Percentiles rank a stretch among this genome's conserved stretches.
These are phyloP conservation scores for Podarcis lilfordi DNA, from an alignment of 2,797 vertebrate species.

Conservation along the genomic window DNA sequence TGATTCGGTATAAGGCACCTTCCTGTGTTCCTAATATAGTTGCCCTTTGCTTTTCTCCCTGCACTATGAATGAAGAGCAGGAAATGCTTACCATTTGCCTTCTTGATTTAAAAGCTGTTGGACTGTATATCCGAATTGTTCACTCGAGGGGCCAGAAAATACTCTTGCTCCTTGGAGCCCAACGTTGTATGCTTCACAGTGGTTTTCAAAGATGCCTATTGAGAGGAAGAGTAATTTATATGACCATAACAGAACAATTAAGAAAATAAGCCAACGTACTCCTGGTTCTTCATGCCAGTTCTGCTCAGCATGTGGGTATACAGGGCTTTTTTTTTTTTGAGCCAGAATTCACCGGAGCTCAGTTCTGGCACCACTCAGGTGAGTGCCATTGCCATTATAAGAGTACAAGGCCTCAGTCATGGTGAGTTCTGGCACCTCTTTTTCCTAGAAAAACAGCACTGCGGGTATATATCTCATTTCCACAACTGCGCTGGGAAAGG, in stretches of 20 bases:
- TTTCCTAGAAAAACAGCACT: no score
- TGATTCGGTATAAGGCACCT: no score
- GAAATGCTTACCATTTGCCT: constrained; percentile 87
- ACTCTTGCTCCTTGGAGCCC: constrained; percentile 86
- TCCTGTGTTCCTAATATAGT: no score
- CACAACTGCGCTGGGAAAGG: background rate
- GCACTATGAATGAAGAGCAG: constrained; percentile 22
- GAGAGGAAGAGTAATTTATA: constrained; percentile 56
- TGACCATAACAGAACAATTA: constrained; percentile 60
- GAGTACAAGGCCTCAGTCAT: no score
- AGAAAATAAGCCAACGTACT: constrained; percentile 45
- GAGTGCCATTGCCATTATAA: no score
- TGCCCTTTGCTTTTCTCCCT: constrained; percentile 13
- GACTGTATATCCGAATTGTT: constrained; percentile 90
- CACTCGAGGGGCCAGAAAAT: constrained; percentile 82
- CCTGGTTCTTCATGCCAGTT: constrained; percentile 2
- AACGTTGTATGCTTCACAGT: constrained; percentile 84
- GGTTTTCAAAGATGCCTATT: constrained; percentile 73
- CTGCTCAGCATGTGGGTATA: background rate
- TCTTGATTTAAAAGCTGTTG: constrained; percentile 85
- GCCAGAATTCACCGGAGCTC: no score
- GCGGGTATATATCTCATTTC: background rate
- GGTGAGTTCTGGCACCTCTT: no score
- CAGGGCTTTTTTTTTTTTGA: no score
- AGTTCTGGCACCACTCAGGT: no score